Conservation (phyloP, 1,140 invertebrate genomes). For the Nylanderia fulva region DNA sequence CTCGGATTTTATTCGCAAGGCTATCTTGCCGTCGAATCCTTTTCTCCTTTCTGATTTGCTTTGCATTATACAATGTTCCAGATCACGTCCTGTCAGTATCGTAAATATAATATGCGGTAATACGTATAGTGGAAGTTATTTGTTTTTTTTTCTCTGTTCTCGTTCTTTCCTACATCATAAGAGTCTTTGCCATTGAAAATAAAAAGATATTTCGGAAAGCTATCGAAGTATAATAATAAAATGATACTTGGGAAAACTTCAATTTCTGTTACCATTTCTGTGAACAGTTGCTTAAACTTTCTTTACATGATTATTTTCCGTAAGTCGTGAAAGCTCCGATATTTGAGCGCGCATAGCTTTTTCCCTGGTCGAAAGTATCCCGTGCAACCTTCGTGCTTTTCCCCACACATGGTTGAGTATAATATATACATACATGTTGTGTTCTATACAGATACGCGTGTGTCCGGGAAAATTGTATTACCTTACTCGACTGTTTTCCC, state of each 20-base stretch:
- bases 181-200: neutral
- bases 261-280: neutral
- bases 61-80: conserved; percentile 38
- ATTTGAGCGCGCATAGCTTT: neutral
- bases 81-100: conserved; percentile 29
- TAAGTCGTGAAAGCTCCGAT: neutral
- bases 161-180: neutral
- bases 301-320: neutral
- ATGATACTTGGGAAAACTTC: neutral
- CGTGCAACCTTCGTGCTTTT: neutral
- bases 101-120: conserved; percentile 31
- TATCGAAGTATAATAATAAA: neutral
- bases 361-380: neutral
- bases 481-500: conserved; percentile 60
- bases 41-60: conserved; percentile 29
- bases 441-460: conserved; percentile 22
- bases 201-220: neutral
- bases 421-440: neutral
- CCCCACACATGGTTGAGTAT: neutral
- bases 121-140: neutral
- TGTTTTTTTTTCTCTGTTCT: neutral
- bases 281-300: neutral
- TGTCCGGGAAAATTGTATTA: conserved; percentile 51
- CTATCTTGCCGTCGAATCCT: conserved; percentile 45
- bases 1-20: conserved; percentile 49